Conservation (phyloP, 2,797 vertebrate genomes). For the Sternarchorhynchus goeldii region DNA sequence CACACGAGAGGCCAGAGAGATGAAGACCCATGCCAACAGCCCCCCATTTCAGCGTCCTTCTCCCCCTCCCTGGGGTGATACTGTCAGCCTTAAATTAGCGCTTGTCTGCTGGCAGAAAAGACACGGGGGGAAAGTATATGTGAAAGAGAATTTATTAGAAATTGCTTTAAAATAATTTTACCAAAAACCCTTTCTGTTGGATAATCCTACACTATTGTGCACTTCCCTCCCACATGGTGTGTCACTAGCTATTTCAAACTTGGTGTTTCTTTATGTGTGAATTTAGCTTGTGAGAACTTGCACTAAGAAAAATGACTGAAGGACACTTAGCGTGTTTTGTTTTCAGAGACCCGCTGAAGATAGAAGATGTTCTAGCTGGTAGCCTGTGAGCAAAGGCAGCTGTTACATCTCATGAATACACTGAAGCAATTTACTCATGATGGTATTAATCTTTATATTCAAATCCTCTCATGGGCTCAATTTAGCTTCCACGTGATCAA, state of each 20-base stretch:
- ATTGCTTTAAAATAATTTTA: constrained; percentile 11
- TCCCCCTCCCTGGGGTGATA: background rate
- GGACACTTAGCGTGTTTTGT: background rate
- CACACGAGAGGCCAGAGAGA: constrained; percentile 46
- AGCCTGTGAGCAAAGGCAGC: constrained; percentile 18
- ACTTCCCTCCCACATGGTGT: background rate
- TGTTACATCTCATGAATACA: constrained; percentile 47
- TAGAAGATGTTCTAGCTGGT: background rate
- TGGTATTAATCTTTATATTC: constrained; percentile 49
- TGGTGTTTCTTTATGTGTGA: background rate
- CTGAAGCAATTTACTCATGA: constrained; percentile 47
- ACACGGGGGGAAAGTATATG: too few species aligned
- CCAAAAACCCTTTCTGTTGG: background rate
- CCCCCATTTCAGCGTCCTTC: constrained; percentile 13
- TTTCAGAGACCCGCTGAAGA: background rate
- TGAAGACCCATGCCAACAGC: constrained; percentile 38
- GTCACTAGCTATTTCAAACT: background rate
- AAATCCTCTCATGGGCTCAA: constrained; percentile 32
- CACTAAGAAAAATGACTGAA: background rate
- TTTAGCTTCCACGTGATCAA: constrained; percentile 31
- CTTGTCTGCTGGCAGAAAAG: background rate
- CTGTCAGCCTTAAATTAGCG: constrained; percentile 7
- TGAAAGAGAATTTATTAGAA: too few species aligned
- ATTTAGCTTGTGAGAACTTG: constrained; percentile 5
- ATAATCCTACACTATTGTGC: constrained; percentile 5